phyloP scores from a whole-genome alignment of 2,888 invertebrate genomes.

The Dryococelus australis region DNA sequence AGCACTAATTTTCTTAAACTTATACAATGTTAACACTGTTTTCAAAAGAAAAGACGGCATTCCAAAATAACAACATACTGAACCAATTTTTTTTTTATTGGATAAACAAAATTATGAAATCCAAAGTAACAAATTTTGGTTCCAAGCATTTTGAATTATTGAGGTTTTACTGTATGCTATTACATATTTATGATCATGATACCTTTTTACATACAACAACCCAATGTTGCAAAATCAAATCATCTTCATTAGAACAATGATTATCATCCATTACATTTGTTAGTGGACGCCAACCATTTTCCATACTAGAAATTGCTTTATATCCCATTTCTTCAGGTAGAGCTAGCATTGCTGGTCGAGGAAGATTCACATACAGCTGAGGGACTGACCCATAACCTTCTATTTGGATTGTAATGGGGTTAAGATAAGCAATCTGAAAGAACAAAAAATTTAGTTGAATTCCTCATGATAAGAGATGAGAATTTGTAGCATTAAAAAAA shows the following conservation, averaged over 20 bases:
- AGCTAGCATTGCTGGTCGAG: conserved; percentile 55
- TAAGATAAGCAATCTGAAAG: conserved; percentile 65
- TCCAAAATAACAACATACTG: too few relatives aligned
- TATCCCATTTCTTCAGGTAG: conserved; percentile 59
- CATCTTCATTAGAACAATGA: background rate
- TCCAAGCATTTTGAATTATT: too few relatives aligned
- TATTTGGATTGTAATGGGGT: conserved; percentile 63
- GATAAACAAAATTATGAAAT: too few relatives aligned
- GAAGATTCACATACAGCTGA: conserved; percentile 64
- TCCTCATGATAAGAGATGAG: too few relatives aligned
- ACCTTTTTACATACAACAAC: conserved; percentile 52
- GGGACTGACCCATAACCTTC: conserved; percentile 67
- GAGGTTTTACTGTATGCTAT: too few relatives aligned
- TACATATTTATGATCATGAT: conserved; percentile 28
- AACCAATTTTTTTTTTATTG: too few relatives aligned
- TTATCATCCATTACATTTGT: background rate
- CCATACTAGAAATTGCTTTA: conserved; percentile 56
- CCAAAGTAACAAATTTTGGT: too few relatives aligned
- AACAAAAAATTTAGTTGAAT: conserved; percentile 51
- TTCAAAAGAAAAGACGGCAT: too few relatives aligned
- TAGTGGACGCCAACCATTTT: background rate
- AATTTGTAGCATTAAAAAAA: too few relatives aligned
- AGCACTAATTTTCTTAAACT: too few relatives aligned
- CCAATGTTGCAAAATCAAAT: conserved; percentile 53
- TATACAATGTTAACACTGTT: too few relatives aligned